Percentiles rank a stretch among this genome's conserved stretches.
Evolutionary conservation across 2,113 vertebrate species (phyloP).

Genomic region (Myiopsitta monachus): DNA sequence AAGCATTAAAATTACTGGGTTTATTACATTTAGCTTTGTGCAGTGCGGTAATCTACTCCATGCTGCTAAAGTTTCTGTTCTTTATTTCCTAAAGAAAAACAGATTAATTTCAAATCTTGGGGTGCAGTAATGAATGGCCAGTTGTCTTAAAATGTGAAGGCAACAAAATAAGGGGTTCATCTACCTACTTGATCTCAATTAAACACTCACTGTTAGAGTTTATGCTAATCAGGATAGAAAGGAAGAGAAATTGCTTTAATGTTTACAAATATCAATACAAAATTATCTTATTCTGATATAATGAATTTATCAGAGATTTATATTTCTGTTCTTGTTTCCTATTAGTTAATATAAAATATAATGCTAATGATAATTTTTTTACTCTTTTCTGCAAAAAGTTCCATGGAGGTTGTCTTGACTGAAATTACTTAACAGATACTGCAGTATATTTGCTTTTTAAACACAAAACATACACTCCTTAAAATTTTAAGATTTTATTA

Average conservation of each 20-base stretch:
- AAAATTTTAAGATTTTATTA: not conserved
- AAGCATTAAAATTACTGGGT: constrained; percentile 24
- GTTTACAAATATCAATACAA: not conserved
- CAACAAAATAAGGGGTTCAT: not conserved
- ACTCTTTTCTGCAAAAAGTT: not conserved
- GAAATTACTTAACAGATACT: not conserved
- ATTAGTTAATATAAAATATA: not conserved
- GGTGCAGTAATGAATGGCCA: not conserved
- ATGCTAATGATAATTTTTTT: fast-evolving
- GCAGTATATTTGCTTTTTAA: not conserved
- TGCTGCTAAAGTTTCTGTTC: not conserved
- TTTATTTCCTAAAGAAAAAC: not conserved
- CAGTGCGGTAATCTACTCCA: not conserved
- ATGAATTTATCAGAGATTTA: not conserved
- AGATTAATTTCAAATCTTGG: not conserved
- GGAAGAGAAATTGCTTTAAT: not conserved
- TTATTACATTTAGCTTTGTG: not conserved
- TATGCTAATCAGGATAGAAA: not conserved
- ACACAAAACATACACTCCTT: not conserved
- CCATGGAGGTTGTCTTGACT: not conserved
- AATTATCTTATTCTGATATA: not conserved
- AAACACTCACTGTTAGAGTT: not conserved
- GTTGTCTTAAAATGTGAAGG: not conserved
- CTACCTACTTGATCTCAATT: not conserved
- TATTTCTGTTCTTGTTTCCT: not conserved